Evolutionary conservation across 2,797 vertebrate genomes (phyloP).

Genomic region (Neosalanx taihuensis): DNA sequence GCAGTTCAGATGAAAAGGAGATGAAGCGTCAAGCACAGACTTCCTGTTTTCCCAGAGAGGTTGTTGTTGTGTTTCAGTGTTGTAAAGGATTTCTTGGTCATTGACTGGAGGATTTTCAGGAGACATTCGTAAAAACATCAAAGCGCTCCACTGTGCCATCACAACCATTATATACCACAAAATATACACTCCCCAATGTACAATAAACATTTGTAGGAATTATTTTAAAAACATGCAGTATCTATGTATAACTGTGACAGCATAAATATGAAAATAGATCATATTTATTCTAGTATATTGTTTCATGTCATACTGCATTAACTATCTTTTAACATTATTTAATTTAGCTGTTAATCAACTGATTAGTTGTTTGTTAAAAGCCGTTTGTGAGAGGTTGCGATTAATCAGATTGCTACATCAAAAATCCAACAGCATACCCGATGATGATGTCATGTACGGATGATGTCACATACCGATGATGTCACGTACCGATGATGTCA

Average conservation of each 20-base stretch:
- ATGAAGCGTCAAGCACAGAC: neutral
- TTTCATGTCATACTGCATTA: constrained; percentile 48
- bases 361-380: constrained; percentile 33
- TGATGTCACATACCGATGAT: neutral
- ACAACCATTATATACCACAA: constrained; percentile 42
- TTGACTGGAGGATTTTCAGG: constrained; percentile 24
- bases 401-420: constrained; percentile 47
- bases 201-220: constrained; percentile 46
- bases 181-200: constrained; percentile 43
- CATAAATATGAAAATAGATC: constrained; percentile 73
- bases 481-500: too few relatives aligned
- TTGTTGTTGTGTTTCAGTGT: constrained; percentile 43
- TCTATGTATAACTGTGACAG: constrained; percentile 60
- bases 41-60: constrained; percentile 34
- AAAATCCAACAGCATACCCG: constrained; percentile 33
- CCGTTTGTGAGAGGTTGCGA: constrained; percentile 45
- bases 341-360: constrained; percentile 35
- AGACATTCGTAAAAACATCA: constrained; percentile 38
- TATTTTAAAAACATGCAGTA: constrained; percentile 64
- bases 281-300: constrained; percentile 54
- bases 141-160: constrained; percentile 25
- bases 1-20: neutral
- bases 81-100: constrained; percentile 14
- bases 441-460: constrained; percentile 21
- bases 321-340: constrained; percentile 56